Evolutionary conservation across 2,888 invertebrate species (phyloP).

Genomic region (Melinaea menophilus): DNA sequence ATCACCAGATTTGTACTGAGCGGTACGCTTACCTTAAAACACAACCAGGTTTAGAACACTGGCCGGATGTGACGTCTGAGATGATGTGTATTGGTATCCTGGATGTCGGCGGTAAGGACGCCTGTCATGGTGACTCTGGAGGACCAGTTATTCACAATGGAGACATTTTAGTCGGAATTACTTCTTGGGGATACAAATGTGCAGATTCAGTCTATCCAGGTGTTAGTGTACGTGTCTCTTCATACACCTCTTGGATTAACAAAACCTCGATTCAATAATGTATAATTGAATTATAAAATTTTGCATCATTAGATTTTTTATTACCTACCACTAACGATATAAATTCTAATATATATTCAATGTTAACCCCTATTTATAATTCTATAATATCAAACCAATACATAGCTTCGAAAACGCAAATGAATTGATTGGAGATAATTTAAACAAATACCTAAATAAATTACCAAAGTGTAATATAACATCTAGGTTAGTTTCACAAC

Average conservation of each 20-base stretch:
- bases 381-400: too few relatives aligned
- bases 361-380: too few relatives aligned
- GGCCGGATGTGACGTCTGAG: constrained; percentile 41
- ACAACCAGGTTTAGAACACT: constrained; percentile 17
- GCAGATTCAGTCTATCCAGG: constrained; percentile 67
- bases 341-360: too few relatives aligned
- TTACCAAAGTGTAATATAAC: too few relatives aligned
- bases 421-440: too few relatives aligned
- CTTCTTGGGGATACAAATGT: constrained; percentile 72
- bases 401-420: too few relatives aligned
- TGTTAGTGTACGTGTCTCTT: constrained; percentile 66
- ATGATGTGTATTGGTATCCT: constrained; percentile 52
- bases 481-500: too few relatives aligned
- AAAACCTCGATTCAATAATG: too few relatives aligned
- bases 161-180: constrained; percentile 53
- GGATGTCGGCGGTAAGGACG: constrained; percentile 45
- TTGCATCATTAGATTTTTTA: too few relatives aligned
- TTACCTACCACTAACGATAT: too few relatives aligned
- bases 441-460: too few relatives aligned
- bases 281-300: too few relatives aligned
- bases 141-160: constrained; percentile 47
- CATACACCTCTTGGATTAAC: constrained; percentile 48
- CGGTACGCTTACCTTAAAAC: constrained; percentile 38
- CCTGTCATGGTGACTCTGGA: constrained; percentile 52
- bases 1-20: constrained; percentile 41